Base-by-base conservation (phyloP, 2,113 vertebrate species). In the Caranx melampygus region DNA sequence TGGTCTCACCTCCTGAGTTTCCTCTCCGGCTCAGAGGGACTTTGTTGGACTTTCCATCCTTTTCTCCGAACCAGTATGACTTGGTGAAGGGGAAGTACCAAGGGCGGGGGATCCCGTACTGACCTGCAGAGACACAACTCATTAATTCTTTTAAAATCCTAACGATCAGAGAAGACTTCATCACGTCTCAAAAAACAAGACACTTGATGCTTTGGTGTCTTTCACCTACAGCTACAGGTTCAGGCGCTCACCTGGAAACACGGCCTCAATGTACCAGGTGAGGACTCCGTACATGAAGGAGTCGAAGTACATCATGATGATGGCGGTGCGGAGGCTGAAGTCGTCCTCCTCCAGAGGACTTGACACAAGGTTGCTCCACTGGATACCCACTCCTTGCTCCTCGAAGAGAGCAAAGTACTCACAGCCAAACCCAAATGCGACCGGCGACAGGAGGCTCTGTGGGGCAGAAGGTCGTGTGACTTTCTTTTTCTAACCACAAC, bases 251-350 rank as follows among this genome's bases (percentile, higher is more conserved):
- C 97, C 98, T 95, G 98, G 98, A 82, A 98, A 99, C 67, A 99
- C 98, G 0, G 97, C 94, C 84, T 99, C 98, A 6, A 99, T 95
- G 92, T 99, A 99, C 97, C 98, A 99, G 0, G 98, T 99, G 95
- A 99, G 95, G 76, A 98, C 89, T 0, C 95, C 97, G n/a, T 99
- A 99, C 0, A 99, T 86, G 78, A 99, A 95, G 5, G 96, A 91
- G 75, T 99, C 98, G 0, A 98, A 91, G 74, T 99, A 92, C 98
- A 99, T 99, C 84, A 99, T 92, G 73, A 92, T 75, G 12, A 96
- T 93, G 2, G 97, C 93, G 0, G 95, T 96, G 21, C 96, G 97
- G 55, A 99, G 96, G 91, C 92, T 99, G 90, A 96, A 99, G 84
- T 96, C 94, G 12, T 98, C 97, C 76, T 96, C 95, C 90, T 98